phyloP scores from a whole-genome alignment of 2,113 vertebrate species.

The Lophura nycthemera region DNA sequence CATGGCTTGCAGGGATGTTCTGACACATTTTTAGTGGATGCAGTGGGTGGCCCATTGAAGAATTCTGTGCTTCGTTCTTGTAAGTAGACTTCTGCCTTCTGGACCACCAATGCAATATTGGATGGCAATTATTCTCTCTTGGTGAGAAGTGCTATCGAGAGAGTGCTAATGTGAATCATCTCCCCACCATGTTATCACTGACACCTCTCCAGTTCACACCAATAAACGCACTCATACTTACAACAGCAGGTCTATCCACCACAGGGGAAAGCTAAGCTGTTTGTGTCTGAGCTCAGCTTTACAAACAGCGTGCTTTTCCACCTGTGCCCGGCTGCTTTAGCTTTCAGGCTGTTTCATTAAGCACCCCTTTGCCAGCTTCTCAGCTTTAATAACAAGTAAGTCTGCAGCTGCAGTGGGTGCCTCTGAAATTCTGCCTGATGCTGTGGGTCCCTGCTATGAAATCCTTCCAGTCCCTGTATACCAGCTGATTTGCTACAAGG shows the following conservation, averaged over 20 bases:
- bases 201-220: slow-evolving; percentile 6
- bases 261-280: not conserved
- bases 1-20: not conserved
- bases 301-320: not conserved
- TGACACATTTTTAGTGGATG: not conserved
- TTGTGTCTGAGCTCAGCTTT: not conserved
- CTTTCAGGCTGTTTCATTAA: slow-evolving; percentile 18
- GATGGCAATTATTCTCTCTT: not conserved
- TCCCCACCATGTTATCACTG: not conserved
- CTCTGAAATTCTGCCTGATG: not conserved
- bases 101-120: not conserved
- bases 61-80: not conserved
- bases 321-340: not conserved
- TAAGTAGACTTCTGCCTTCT: not conserved
- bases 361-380: not conserved
- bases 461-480: not conserved
- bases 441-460: not conserved
- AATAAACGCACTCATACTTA: not conserved
- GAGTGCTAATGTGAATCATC: not conserved
- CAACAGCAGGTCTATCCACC: not conserved
- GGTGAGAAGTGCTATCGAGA: not conserved
- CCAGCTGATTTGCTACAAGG: slow-evolving; percentile 20
- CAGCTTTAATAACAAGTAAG: not conserved
- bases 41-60: not conserved
- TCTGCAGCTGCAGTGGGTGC: slow-evolving; percentile 22